Evolutionary conservation across 2,888 invertebrate genomes (phyloP).

Genomic region (Serrognathus titanus): DNA sequence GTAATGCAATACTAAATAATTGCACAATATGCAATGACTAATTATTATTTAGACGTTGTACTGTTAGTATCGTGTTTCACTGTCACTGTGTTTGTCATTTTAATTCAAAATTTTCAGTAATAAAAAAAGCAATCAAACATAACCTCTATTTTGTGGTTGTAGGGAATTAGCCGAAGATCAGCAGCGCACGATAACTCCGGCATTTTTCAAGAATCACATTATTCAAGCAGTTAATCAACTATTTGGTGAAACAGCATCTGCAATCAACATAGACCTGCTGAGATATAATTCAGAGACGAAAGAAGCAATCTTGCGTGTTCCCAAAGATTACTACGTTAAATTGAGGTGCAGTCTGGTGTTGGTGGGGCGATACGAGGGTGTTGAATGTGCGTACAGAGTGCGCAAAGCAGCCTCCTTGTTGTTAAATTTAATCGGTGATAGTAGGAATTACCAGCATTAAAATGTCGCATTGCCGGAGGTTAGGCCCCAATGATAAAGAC

Average conservation of each 20-base stretch:
- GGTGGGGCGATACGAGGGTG: conserved; percentile 50
- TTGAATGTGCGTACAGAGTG: conserved; percentile 54
- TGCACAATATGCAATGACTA: conserved; percentile 8
- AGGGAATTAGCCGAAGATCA: conserved; percentile 50
- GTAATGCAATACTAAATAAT: no score
- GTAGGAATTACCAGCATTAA: conserved; percentile 42
- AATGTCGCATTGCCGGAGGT: conserved; percentile 52
- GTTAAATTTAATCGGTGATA: conserved; percentile 43
- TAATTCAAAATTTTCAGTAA: conserved; percentile 16
- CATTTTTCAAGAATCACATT: conserved; percentile 58
- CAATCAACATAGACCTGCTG: conserved; percentile 55
- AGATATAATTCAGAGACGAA: conserved; percentile 51
- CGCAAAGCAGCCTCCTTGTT: conserved; percentile 53
- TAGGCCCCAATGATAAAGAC: conserved; percentile 66
- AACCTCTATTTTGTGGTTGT: conserved; percentile 27
- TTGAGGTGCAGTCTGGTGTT: conserved; percentile 58
- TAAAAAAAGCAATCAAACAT: conserved; percentile 12
- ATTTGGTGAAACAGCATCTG: conserved; percentile 58
- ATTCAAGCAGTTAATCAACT: conserved; percentile 51
- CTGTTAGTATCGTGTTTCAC: conserved; percentile 49
- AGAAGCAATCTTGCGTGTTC: conserved; percentile 57
- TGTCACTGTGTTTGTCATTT: conserved; percentile 10
- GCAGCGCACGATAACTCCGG: conserved; percentile 46
- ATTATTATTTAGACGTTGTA: conserved; percentile 54
- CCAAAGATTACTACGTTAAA: conserved; percentile 53